A percentile compares a stretch with the other conserved stretches of the same genome.
Evolutionary conservation across 2,888 invertebrate species (phyloP).

Genomic region (Petrolisthes manimaculis): DNA sequence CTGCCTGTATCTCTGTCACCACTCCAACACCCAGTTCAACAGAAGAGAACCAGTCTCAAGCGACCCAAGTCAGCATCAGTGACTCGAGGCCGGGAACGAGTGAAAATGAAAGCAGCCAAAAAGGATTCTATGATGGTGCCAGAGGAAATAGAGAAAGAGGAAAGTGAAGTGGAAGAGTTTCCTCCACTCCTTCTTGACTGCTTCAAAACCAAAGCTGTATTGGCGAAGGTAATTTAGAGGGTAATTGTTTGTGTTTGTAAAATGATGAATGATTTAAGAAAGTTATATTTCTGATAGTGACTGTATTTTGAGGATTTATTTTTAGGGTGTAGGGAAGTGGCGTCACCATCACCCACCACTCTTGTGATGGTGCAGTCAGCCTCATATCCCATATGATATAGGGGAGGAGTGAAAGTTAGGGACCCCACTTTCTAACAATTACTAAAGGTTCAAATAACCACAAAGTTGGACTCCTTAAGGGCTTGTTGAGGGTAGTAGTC

Average conservation of each 20-base stretch:
- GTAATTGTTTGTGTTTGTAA: not conserved
- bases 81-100: not conserved
- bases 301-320: not conserved
- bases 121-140: not conserved
- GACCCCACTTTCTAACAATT: too few species aligned
- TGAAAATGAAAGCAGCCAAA: conserved; percentile 5
- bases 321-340: too few species aligned
- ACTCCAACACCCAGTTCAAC: not conserved
- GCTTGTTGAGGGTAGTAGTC: too few species aligned
- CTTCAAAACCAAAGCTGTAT: conserved; percentile 58
- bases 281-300: not conserved
- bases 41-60: conserved; percentile 25
- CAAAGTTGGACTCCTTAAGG: not conserved
- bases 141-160: conserved; percentile 14
- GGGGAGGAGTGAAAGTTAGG: too few species aligned
- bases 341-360: too few species aligned
- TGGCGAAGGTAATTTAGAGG: conserved; percentile 48
- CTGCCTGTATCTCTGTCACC: not conserved
- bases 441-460: too few species aligned
- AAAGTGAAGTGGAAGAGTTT: conserved; percentile 38
- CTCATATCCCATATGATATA: too few species aligned
- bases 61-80: conserved; percentile 35
- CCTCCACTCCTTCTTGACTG: conserved; percentile 44
- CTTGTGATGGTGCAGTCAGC: too few species aligned
- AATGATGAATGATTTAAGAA: not conserved